Percentiles rank a stretch among this genome's conserved stretches.
Conservation (phyloP, 2,797 vertebrate genomes). For the Varecia variegata region DNA sequence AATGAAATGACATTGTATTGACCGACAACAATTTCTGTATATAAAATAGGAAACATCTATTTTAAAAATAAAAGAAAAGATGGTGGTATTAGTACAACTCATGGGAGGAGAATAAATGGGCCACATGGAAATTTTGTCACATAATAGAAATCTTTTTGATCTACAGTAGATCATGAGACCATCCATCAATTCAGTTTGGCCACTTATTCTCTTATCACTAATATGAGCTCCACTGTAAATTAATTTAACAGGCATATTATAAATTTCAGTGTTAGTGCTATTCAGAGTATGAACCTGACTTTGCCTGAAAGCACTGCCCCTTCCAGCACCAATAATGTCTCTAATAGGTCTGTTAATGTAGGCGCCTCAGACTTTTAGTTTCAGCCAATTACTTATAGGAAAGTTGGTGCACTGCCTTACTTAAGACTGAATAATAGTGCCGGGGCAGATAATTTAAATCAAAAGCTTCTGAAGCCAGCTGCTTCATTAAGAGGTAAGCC, state of each 20-base stretch:
- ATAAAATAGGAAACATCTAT: background rate
- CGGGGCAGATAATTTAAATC: conserved; percentile 66
- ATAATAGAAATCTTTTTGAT: conserved; percentile 57
- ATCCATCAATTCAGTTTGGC: conserved; percentile 61
- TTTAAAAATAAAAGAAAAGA: conserved; percentile 37
- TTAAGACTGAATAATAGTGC: conserved; percentile 65
- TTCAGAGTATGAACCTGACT: conserved; percentile 56
- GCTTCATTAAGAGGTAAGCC: conserved; percentile 74
- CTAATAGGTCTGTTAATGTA: conserved; percentile 70
- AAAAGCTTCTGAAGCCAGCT: conserved; percentile 71
- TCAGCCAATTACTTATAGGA: conserved; percentile 66
- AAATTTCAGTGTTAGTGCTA: conserved; percentile 50
- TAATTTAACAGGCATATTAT: conserved; percentile 65
- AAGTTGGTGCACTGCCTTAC: conserved; percentile 38
- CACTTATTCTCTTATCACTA: conserved; percentile 51
- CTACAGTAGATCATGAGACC: conserved; percentile 24
- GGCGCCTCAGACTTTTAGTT: conserved; percentile 38
- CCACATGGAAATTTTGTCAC: background rate
- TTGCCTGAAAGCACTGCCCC: conserved; percentile 38
- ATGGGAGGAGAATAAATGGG: background rate
- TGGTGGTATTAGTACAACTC: background rate
- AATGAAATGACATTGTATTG: background rate
- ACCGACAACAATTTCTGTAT: background rate
- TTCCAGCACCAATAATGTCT: conserved; percentile 38
- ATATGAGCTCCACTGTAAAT: conserved; percentile 61